These are phyloP conservation scores for Ophion slaviceki DNA, from an alignment of 2,888 invertebrate genomes.

Conservation along the genomic window DNA sequence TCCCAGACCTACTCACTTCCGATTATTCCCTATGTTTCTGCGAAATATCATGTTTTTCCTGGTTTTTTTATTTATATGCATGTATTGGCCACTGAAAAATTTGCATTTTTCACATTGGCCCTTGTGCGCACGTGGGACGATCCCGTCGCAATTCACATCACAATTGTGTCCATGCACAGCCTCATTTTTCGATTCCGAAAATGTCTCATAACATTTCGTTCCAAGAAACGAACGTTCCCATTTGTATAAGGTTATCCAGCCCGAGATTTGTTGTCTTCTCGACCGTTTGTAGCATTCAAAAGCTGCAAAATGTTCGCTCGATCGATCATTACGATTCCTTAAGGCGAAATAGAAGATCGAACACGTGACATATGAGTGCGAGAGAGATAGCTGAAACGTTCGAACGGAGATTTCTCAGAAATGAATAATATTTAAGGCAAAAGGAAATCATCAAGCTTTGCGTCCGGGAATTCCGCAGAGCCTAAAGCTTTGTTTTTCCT, in stretches of 20 bases:
- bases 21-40: constrained; percentile 43
- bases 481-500: too few relatives aligned
- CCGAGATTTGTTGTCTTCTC: background rate
- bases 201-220: constrained; percentile 10
- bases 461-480: too few relatives aligned
- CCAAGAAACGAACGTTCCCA: constrained; percentile 1
- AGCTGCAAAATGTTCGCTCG: background rate
- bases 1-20: constrained; percentile 31
- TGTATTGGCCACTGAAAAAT: constrained; percentile 8
- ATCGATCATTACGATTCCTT: background rate
- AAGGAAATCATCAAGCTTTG: too few relatives aligned
- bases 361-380: too few relatives aligned
- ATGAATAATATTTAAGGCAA: too few relatives aligned
- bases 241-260: background rate
- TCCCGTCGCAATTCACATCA: constrained; percentile 30
- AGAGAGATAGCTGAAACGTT: too few relatives aligned
- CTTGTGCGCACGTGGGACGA: constrained; percentile 19
- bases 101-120: constrained; percentile 52
- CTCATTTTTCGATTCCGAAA: constrained; percentile 36
- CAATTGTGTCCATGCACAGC: constrained; percentile 40
- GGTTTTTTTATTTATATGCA: constrained; percentile 23
- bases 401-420: too few relatives aligned
- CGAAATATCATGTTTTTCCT: constrained; percentile 44
- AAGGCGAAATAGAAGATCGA: too few relatives aligned
- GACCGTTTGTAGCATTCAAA: background rate